These are phyloP conservation scores for Zootoca vivipara DNA, from an alignment of 2,113 vertebrate species.

Conservation along the genomic window DNA sequence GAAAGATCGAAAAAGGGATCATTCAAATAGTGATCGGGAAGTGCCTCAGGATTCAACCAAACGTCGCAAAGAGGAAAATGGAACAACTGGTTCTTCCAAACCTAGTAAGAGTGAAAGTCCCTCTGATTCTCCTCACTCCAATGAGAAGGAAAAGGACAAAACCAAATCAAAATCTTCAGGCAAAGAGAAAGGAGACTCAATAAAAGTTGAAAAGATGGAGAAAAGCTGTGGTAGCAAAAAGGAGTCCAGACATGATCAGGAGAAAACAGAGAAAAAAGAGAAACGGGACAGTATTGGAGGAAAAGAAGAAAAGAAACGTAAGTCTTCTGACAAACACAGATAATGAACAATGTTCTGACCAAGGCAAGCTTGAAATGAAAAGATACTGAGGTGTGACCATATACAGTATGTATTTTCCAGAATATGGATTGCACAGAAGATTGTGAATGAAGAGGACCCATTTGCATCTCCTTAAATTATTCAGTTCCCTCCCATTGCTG, in stretches of 20 bases:
- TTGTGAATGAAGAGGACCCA: too few relatives aligned
- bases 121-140: constrained; percentile 89
- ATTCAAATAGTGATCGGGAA: constrained; percentile 88
- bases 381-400: too few relatives aligned
- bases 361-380: too few relatives aligned
- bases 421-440: too few relatives aligned
- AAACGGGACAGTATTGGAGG: constrained; percentile 89
- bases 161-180: constrained; percentile 95
- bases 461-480: too few relatives aligned
- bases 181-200: constrained; percentile 93
- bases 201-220: constrained; percentile 90
- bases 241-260: constrained; percentile 91
- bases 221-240: constrained; percentile 95
- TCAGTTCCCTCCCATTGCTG: too few relatives aligned
- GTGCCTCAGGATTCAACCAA: constrained; percentile 83
- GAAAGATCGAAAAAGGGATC: constrained; percentile 91
- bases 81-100: constrained; percentile 91
- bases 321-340: constrained; percentile 93
- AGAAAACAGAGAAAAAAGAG: constrained; percentile 93
- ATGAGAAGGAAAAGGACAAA: constrained; percentile 91
- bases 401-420: too few relatives aligned
- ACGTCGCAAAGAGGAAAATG: constrained; percentile 89
- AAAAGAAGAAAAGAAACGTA: constrained; percentile 95
- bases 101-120: constrained; percentile 94
- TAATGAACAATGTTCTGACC: constrained; percentile 79